Evolutionary conservation across 2,888 invertebrate species (phyloP), one percentile per base, ranked within the genome.

Genomic region (Caenorhabditis afra): DNA sequence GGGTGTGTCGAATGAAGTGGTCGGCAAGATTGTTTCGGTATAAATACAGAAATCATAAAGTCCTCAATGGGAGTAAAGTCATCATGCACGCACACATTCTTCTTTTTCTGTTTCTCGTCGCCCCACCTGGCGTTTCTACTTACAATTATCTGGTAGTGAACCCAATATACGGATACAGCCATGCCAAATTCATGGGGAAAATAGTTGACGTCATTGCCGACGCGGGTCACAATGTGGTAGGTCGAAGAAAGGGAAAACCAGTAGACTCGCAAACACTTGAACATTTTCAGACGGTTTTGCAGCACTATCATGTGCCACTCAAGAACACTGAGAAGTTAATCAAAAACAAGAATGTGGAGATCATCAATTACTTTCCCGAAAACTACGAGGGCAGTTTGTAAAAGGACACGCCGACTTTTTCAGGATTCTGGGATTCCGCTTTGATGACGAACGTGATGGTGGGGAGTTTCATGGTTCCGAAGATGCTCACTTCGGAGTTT

Each of bases 211-310:
- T 68, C 45, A 39, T 76, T 5, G 68, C 76, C 0, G 68, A 76
- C 45, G 37, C 57, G 37, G 76, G 76, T 0, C 68, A 76, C 35
- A 64, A 76, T 76, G 76, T 77, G 52, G 76, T 77, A 58, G 39
- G 68, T 52, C 55, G 7, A 8, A 7, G n/a, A n/a, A n/a, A n/a
- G n/a, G n/a, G n/a, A n/a, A n/a, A n/a, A n/a, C n/a, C n/a, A n/a
- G n/a, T n/a, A n/a, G n/a, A n/a, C 18, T n/a, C 22, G 12, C 10
- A n/a, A 12, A 39, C 22, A 14, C 18, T n/a, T 44, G 4, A 29
- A 29, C 7, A 5, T 7, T 62, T 75, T 57, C 59, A 76, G 76
- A 76, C 76, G 3, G 58, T 76, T 3, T 53, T 76, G 16, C 68
- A 68, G 39, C 55, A 50, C 20, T 62, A 41, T 23, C 76, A 76